Evolutionary conservation across 2,888 invertebrate species (phyloP), one percentile per base, ranked within the genome.

Genomic region (Eupithecia inturbata): DNA sequence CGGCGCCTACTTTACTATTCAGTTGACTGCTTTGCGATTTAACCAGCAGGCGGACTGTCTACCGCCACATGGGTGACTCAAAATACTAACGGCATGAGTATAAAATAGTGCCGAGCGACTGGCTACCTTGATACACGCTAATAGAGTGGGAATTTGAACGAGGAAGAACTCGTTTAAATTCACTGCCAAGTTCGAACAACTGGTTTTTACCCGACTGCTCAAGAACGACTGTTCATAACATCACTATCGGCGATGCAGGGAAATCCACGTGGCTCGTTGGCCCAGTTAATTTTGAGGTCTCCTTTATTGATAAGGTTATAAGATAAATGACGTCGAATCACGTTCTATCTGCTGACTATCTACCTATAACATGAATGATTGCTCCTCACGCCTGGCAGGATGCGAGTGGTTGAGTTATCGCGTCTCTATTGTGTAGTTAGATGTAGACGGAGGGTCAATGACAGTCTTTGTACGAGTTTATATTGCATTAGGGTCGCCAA

Each of bases 161-260:
- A 1, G 36, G 19, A 60, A 6, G 12, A 36, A 77, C 75, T 22
- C 67, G 63, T 36, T 71, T 82, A 84, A 89, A 89, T 92, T 92
- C 91, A 91, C 87, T 92, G 92, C 92, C 93, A 93, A 92, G 92
- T 92, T 92, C 91, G 90, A 87, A 88, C 86, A 89, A 92, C 91
- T 88, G 88, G 90, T 92, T 92, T 90, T 84, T 84, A 81, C 7
- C 45, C 45, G 19, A 45, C 45, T 45, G 9, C 45, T 1, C 45
- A 45, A 45, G 45, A 45, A 45, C 45, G 0, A 45, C 2, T 7
- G 7, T 45, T 45, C 19, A 19, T 45, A 7, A 83, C 83, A 82
- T 91, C 88, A 89, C 89, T 85, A 83, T 88, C 82, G 81, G 85
- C 80, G 26, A 36, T 81, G 80, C 76, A 78, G 78, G 76, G 77